Percentiles rank a stretch among this genome's conserved stretches.
phyloP scores from a whole-genome alignment of 2,797 vertebrate genomes.

The Phyllotis vaccarum region DNA sequence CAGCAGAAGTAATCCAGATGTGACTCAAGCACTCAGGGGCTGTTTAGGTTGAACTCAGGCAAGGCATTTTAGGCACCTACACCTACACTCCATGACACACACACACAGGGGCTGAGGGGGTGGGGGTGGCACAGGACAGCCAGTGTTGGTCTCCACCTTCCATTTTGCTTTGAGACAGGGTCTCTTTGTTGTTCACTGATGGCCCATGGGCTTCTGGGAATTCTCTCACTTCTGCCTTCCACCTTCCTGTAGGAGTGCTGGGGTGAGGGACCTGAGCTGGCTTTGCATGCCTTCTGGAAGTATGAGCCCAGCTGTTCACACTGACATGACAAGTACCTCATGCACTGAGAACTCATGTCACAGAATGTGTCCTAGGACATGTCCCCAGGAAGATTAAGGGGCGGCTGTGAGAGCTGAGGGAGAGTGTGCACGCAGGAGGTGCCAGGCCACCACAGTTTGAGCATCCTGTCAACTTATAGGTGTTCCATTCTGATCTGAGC shows the following conservation, averaged over 20 bases:
- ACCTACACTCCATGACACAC: rapidly evolving
- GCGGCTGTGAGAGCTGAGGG: rapidly evolving
- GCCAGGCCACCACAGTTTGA: not conserved
- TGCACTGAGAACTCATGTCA: too few species aligned
- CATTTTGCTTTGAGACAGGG: not conserved
- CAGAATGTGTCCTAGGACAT: not conserved
- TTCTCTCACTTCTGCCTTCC: not conserved
- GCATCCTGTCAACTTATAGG: not conserved
- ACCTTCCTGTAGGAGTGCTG: not conserved
- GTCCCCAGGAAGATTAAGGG: not conserved
- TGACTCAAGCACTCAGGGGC: not conserved
- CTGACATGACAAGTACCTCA: not conserved
- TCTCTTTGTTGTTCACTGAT: not conserved
- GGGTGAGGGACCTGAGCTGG: not conserved
- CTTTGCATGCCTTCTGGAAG: not conserved
- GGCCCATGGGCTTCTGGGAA: not conserved
- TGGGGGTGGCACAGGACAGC: too few species aligned
- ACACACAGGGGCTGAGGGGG: not conserved
- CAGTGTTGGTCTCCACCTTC: not conserved
- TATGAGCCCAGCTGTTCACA: not conserved
- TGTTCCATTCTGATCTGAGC: not conserved
- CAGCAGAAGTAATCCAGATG: not conserved
- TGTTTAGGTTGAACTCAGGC: not conserved
- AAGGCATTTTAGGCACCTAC: not conserved
- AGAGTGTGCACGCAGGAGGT: rapidly evolving